Conservation (phyloP, 64 coral and sea anemone species). For the Actinia equina region DNA sequence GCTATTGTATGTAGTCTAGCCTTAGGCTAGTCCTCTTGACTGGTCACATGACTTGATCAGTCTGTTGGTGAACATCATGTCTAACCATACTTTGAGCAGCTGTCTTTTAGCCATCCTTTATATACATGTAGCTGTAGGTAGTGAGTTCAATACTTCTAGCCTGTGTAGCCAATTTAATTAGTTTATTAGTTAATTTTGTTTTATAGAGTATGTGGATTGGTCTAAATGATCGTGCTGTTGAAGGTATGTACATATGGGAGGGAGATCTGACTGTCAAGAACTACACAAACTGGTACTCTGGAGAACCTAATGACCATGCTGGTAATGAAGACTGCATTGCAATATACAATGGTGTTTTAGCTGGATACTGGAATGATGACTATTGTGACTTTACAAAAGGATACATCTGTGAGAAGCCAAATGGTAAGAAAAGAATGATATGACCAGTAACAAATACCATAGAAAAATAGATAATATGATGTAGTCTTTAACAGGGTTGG, state of each 20-base stretch:
- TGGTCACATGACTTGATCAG: too few species aligned
- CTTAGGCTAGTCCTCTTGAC: too few species aligned
- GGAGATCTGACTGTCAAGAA: conserved; percentile 46
- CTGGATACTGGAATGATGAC: conserved; percentile 87
- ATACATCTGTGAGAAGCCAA: conserved; percentile 84
- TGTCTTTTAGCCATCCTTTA: too few species aligned
- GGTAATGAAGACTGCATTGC: conserved; percentile 64
- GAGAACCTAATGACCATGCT: conserved; percentile 64
- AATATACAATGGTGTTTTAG: conserved; percentile 20
- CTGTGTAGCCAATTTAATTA: neutral
- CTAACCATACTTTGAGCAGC: too few species aligned
- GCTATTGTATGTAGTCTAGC: too few species aligned
- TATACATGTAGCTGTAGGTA: too few species aligned
- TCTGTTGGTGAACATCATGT: too few species aligned
- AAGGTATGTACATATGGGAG: conserved; percentile 57
- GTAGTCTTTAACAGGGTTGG: too few species aligned
- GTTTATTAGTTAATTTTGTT: neutral
- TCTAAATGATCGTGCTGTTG: conserved; percentile 49
- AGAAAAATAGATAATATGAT: too few species aligned
- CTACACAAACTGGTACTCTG: conserved; percentile 59
- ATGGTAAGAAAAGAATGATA: conserved; percentile 28
- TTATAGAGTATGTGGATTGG: conserved; percentile 57
- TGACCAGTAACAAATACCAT: too few species aligned
- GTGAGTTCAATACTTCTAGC: too few species aligned
- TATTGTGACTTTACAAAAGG: conserved; percentile 53